Base-by-base conservation (phyloP, 2,113 vertebrate species). In the Turnix velox region DNA sequence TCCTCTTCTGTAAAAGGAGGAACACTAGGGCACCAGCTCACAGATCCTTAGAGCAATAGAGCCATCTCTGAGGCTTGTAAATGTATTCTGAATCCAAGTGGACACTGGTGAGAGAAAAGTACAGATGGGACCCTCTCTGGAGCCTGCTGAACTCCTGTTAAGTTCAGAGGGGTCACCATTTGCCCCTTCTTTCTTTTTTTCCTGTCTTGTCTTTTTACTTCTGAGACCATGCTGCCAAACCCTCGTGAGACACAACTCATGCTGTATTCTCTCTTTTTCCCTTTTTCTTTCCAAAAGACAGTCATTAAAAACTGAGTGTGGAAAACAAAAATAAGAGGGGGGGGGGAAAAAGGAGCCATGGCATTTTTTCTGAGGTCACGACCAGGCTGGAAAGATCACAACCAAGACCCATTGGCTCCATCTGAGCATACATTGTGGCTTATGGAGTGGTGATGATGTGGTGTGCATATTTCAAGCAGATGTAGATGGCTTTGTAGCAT, bases 381-480 rank as follows among this genome's bases (percentile, higher is more conserved):
- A 77, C 48, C 35, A 45, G 54, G 54, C 58, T 94, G 72, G 37
- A 46, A 84, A 49, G 49, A 78, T 45, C 69, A 42, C 3, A 9
- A 40, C 25, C 1, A 6, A 86, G 87, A 45, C 28, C 58, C 2
- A 0, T 87, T 73, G 79, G 84, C 78, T 87, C 65, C 58, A 52
- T 80, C 75, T 80, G 66, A 66, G 73, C 68, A 57, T 31, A 73
- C 69, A 43, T 55, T 55, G 91, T 77, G 71, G 71, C 93, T 92
- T 87, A 87, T 84, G 84, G 92, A 69, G 23, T 69, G 61, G 45
- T 54, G 91, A 92, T 81, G 91, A 88, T 1, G 6, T 48, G 63
- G 55, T 72, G 89, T 80, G 66, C 72, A 20, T 77, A 72, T 88
- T 88, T 87, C 91, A 91, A 49, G 76, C 93, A 96, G 91, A 93